Base-by-base conservation (phyloP, 1,140 invertebrate species). In the Scaptomyza montana region DNA sequence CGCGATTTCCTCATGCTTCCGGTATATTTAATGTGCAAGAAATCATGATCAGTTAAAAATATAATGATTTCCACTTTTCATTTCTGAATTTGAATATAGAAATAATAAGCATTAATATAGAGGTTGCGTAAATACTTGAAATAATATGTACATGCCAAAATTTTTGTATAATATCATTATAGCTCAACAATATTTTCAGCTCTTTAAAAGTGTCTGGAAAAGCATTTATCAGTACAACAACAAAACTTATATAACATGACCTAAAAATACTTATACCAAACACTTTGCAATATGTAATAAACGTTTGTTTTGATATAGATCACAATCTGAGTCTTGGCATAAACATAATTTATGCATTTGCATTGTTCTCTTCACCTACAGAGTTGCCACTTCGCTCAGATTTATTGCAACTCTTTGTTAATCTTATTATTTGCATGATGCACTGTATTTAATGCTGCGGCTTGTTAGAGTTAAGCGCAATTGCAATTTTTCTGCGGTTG, bases 321-420 rank as follows among this genome's bases (percentile, higher is more conserved):
- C 30, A 12, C 49, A 28, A 59, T n/a, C 5, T 8, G 5, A 5
- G 6, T 9, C 10, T 13, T 8, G 6, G 54, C 43, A 41, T 72
- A 67, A 72, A 72, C 69, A 30, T 36, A 33, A 39, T 53, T 19
- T 13, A 25, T 67, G 30, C 16, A 16, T 13, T 60, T 70, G 72
- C 72, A 75, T 71, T 75, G 60, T 75, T 71, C 67, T 36, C 46
- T 25, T 5, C 5, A 12, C 16, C 5, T 4, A 19, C 46, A 72
- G 55, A 16, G 73, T 65, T 76, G 73, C 67, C 72, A 59, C 12
- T 39, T 54, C 19, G 21, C 7, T 33, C 1, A 10, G 16, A 33
- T 9, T 30, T 3, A 53, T 47, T 56, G 45, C 56, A 73, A 73
- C 70, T 73, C 50, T 73, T 62, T n/a, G 33, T 33, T 12, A 19